A percentile compares a stretch with the other conserved stretches of the same genome.
These are phyloP conservation scores for Fregetta grallaria DNA, from an alignment of 2,113 vertebrate genomes.

Conservation along the genomic window DNA sequence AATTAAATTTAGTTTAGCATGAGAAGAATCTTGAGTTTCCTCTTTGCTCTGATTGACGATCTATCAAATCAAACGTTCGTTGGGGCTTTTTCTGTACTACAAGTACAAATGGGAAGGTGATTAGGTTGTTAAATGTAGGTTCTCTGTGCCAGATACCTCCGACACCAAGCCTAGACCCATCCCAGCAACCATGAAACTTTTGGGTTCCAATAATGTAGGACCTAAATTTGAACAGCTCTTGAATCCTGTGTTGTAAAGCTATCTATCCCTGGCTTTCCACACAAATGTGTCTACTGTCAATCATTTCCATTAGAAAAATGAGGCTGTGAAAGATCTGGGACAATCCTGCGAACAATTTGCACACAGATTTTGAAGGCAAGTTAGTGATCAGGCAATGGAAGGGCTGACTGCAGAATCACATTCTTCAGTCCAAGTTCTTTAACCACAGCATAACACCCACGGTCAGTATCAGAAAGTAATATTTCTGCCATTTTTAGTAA, in stretches of 20 bases:
- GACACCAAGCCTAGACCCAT: background rate
- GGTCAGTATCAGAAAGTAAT: background rate
- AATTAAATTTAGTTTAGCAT: background rate
- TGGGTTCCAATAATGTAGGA: background rate
- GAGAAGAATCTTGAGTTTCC: background rate
- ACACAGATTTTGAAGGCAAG: background rate
- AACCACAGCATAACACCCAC: background rate
- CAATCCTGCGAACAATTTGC: background rate
- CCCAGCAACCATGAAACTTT: background rate
- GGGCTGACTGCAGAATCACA: background rate
- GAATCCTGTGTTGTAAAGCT: background rate
- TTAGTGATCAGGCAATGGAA: background rate
- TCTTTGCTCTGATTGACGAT: background rate
- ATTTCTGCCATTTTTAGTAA: background rate
- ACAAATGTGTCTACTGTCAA: background rate
- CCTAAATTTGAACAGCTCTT: background rate
- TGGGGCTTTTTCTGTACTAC: background rate
- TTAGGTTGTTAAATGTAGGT: background rate
- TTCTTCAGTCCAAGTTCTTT: background rate
- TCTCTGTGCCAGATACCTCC: background rate
- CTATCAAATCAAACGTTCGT: background rate
- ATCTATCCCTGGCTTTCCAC: background rate
- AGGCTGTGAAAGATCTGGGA: background rate
- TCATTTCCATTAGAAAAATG: background rate
- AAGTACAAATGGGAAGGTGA: background rate